Evolutionary conservation across 2,797 vertebrate genomes (phyloP), one percentile per base, ranked within the genome.

Genomic region (Lacerta bilineata): DNA sequence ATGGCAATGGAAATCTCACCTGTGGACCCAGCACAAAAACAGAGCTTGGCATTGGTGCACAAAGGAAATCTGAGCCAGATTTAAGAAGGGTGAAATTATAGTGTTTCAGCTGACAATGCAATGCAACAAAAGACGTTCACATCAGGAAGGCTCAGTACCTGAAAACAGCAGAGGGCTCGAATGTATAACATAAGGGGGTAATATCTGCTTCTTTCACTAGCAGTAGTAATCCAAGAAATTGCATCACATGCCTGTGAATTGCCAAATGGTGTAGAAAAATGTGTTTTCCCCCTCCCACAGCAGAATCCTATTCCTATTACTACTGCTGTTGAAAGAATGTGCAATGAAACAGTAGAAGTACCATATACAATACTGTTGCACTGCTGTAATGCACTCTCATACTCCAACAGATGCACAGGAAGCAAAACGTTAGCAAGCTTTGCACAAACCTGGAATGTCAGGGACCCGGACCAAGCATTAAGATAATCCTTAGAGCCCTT

Each of bases 191-290:
- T 46, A 15, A 68, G 36, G 27, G 18, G 11, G 15, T 64, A 29
- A 80, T 80, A 74, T 75, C 29, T 66, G 23, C 33, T 27, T 79
- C 43, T 72, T 81, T 29, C 25, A 41, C 29, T 20, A 76, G 36
- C 18, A 77, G 36, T 87, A 13, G 36, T 84, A 83, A 75, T 86
- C 50, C 33, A 77, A 69, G 75, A 93, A 93, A 91, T 64, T 84
- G 50, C 0, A 0, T 23, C 55, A 87, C 87, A 87, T 88, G 89
- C 87, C 87, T 76, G 87, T 18, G 9, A 43, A 76, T 25, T 50
- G 89, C 33, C 76, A 91, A 29, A 84, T 2, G 25, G 25, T 80
- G 17, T 8, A 74, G 15, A 39, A 91, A 89, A 72, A 3, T 0
- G 83, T 85, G 77, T 1, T 36, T 85, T 84, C 86, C 87, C 2